Base-by-base conservation (phyloP, 2,888 invertebrate genomes). In the Tetanocera ferruginea region DNA sequence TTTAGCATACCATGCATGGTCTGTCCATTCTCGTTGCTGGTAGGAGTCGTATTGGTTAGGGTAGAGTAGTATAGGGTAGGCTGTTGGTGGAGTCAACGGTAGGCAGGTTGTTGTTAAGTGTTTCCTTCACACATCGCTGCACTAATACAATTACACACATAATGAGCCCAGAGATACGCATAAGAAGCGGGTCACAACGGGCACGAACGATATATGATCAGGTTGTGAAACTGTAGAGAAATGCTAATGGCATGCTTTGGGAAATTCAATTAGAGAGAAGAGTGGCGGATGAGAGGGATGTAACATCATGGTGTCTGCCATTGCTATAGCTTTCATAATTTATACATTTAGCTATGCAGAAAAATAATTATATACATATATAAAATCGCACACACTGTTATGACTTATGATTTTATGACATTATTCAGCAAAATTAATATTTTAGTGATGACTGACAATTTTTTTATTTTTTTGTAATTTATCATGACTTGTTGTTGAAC, bases 41-140 rank as follows among this genome's bases (percentile, higher is more conserved):
- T 14, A 25, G 60, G 0, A 19, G 34, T 1, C n/a, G n/a, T n/a
- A n/a, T n/a, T 5, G n/a, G 14, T 8, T 11, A 17, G 2, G 2
- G 17, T 9, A 9, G 25, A 9, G 3, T 14, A 6, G 17, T 9
- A 9, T 25, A 9, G 3, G 3, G 66, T 11, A 14, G 37, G 37
- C 17, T n/a, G 17, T 5, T 23, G 25, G 19, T n/a, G n/a, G n/a
- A n/a, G n/a, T n/a, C 25, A 31, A 51, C n/a, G 6, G 25, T 9
- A n/a, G 19, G 25, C 25, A 69, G 69, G 17, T 69, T 69, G 51
- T 51, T 52, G 69, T 37, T 72, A 72, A 72, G 72, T 72, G 72
- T 55, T 72, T 72, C 72, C 57, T 37, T 72, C 57, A 57, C 72
- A 72, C 72, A 72, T 57, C 72, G 72, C 72, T 72, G 31, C 28